A percentile compares a stretch with the other conserved stretches of the same genome.
Conservation (phyloP, 2,888 invertebrate species). For the Aleiodes testaceus region DNA sequence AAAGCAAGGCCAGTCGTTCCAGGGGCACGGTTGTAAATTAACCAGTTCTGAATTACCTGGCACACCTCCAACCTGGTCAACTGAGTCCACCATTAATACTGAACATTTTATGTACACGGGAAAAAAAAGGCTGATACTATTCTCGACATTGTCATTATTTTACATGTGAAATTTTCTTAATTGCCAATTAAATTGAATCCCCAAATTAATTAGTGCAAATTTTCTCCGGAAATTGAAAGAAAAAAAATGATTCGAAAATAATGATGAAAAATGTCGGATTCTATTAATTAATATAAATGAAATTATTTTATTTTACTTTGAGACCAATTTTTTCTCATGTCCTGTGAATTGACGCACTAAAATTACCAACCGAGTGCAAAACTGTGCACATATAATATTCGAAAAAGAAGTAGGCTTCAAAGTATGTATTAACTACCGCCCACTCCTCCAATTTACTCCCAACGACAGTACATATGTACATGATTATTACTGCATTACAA, state of each 20-base stretch:
- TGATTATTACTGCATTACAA: conserved; percentile 34
- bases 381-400: conserved; percentile 7
- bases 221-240: no score
- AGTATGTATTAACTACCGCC: conserved; percentile 18
- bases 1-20: conserved; percentile 42
- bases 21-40: conserved; percentile 46
- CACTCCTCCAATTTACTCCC: conserved; percentile 7
- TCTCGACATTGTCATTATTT: no score
- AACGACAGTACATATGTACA: conserved; percentile 3
- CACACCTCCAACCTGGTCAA: conserved; percentile 50
- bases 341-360: conserved; percentile 18
- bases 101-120: neutral
- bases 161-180: no score
- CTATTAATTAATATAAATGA: no score
- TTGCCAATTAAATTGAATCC: no score
- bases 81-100: conserved; percentile 28
- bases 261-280: no score
- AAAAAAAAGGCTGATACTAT: neutral
- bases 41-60: conserved; percentile 48
- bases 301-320: neutral
- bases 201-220: no score
- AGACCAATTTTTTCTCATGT: conserved; percentile 4
- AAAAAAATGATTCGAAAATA: no score
- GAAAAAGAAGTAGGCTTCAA: conserved; percentile 16
- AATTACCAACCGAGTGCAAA: conserved; percentile 8